Conservation (phyloP, 2,113 vertebrate genomes). For the Sterna hirundo region DNA sequence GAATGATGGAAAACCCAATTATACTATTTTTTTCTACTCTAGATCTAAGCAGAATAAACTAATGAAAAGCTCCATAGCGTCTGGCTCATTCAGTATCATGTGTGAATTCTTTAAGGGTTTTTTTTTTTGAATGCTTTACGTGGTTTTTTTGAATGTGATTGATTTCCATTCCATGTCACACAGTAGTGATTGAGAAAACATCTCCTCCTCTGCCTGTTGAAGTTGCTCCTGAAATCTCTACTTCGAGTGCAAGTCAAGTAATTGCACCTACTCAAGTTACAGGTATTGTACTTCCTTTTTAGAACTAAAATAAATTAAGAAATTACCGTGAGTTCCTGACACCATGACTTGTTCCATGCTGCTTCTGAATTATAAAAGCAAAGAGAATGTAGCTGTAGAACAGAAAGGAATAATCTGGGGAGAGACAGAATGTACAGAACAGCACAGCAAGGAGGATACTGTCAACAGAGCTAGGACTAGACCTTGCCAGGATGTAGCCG, state of each 20-base stretch:
- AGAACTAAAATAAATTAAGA: not conserved
- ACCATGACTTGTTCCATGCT: not conserved
- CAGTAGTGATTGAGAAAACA: slow-evolving; percentile 89
- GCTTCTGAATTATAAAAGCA: not conserved
- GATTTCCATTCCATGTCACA: slow-evolving; percentile 43
- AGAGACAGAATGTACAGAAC: not conserved
- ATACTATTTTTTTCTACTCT: not conserved
- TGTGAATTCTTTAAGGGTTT: not conserved
- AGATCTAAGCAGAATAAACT: not conserved
- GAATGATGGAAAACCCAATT: not conserved
- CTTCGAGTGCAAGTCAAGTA: slow-evolving; percentile 91
- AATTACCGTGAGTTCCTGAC: not conserved
- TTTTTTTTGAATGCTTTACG: not conserved
- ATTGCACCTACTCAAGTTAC: slow-evolving; percentile 91
- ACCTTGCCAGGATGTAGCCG: not conserved
- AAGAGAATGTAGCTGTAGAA: not conserved
- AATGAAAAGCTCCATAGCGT: not conserved
- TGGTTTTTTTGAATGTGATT: not conserved
- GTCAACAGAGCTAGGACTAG: not conserved
- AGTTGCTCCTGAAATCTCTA: slow-evolving; percentile 84
- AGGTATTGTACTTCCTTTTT: slow-evolving; percentile 73
- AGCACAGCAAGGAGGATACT: not conserved
- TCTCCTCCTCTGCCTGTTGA: slow-evolving; percentile 90
- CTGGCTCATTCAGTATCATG: not conserved
- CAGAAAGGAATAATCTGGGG: not conserved